Evolutionary conservation across 2,888 invertebrate genomes (phyloP).

Genomic region (Pristionchus entomophagus): DNA sequence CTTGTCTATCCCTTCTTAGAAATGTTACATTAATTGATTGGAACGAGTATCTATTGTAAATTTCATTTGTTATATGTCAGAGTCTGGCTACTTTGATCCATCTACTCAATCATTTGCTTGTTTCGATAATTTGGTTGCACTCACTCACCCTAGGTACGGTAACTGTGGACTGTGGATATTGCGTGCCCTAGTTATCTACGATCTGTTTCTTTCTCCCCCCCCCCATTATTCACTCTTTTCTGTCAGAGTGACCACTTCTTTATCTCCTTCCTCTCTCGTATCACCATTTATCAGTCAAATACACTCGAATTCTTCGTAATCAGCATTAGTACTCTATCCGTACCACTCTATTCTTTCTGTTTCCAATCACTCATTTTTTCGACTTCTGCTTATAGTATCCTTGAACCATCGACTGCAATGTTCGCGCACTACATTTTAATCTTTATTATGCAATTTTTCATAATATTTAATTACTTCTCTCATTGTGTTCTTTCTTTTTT

Average conservation of each 20-base stretch:
- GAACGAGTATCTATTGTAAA: background rate
- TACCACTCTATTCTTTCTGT: background rate
- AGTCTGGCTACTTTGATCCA: background rate
- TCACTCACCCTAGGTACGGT: background rate
- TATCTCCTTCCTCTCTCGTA: slow-evolving; percentile 7
- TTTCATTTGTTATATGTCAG: background rate
- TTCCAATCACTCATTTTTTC: background rate
- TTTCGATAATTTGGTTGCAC: background rate
- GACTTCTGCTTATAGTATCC: background rate
- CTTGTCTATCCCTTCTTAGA: background rate
- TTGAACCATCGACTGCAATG: background rate
- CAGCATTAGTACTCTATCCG: background rate
- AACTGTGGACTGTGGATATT: background rate
- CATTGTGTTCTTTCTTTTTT: background rate
- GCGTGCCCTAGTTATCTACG: background rate
- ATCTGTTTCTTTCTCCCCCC: background rate
- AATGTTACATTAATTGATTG: background rate
- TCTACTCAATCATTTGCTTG: background rate
- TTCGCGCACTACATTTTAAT: background rate
- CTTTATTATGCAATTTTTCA: background rate
- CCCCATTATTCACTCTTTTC: background rate
- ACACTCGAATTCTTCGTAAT: background rate
- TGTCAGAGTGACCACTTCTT: background rate
- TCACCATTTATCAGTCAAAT: background rate
- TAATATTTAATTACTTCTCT: background rate